Evolutionary conservation across 2,888 invertebrate genomes (phyloP).

Genomic region (Rhaphigaster nebulosa): DNA sequence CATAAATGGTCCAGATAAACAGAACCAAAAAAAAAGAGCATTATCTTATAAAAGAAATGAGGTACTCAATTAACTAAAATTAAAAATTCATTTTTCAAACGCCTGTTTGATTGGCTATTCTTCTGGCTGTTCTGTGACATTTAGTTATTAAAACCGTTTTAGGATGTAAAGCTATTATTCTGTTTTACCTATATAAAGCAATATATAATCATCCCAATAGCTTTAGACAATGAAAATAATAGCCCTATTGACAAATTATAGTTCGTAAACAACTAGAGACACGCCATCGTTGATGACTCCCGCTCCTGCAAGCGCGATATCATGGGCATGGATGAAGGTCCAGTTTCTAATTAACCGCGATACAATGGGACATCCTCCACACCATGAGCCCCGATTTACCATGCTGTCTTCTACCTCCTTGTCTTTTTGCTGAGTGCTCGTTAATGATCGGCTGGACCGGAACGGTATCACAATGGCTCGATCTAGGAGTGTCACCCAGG

Average conservation of each 20-base stretch:
- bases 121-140: too few relatives aligned
- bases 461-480: slow-evolving; percentile 25
- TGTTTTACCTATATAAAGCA: too few relatives aligned
- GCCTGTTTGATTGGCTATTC: too few relatives aligned
- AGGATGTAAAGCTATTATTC: too few relatives aligned
- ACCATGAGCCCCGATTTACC: slow-evolving; percentile 22
- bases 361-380: slow-evolving; percentile 16
- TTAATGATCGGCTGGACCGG: slow-evolving; percentile 19
- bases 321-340: slow-evolving; percentile 24
- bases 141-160: too few relatives aligned
- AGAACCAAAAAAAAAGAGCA: too few relatives aligned
- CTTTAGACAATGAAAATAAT: background rate
- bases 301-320: background rate
- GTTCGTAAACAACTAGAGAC: background rate
- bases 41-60: too few relatives aligned
- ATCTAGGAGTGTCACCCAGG: slow-evolving; percentile 23
- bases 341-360: slow-evolving; percentile 15
- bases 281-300: background rate
- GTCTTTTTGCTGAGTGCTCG: slow-evolving; percentile 20
- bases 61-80: too few relatives aligned
- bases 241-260: background rate
- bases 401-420: slow-evolving; percentile 16
- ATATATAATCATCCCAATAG: background rate
- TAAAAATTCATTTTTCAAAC: too few relatives aligned
- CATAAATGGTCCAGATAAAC: too few relatives aligned